Evolutionary conservation across 2,888 invertebrate species (phyloP), one percentile per base, ranked within the genome.

Genomic region (Ormia ochracea): DNA sequence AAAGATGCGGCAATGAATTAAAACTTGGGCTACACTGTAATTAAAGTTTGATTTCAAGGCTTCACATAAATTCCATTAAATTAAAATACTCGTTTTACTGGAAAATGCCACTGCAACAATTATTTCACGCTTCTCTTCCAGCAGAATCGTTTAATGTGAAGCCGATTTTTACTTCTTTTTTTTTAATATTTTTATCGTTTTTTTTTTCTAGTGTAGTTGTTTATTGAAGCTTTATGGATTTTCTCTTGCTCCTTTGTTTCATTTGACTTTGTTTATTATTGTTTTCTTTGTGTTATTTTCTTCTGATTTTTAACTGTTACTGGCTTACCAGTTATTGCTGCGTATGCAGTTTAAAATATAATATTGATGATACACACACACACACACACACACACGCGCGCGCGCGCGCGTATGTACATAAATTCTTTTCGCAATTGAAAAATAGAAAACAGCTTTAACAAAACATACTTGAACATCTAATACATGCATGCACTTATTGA

Each of bases 311-410:
- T 38, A 72, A 43, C 50, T 43, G 61, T 61, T 72, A 33, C 63
- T 56, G 19, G 56, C 14, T 65, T 38, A 12, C 6, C 36, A 17
- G 63, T 38, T 48, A 41, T 41, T 56, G n/a, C 12, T 56, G 36
- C 54, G 26, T 56, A 41, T 56, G 5, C 41, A 28, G 17, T n/a
- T 52, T 26, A 33, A 50, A 52, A 26, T 12, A 26, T 33, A 52
- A 61, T 61, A 72, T 33, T 61, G 54, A 63, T 63, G 72, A 73
- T 33, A 63, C 45, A 10, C n/a, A n/a, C n/a, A n/a, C n/a, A n/a
- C n/a, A n/a, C n/a, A n/a, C n/a, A n/a, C n/a, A n/a, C n/a, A n/a
- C n/a, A n/a, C n/a, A n/a, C n/a, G n/a, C n/a, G n/a, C n/a, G n/a
- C n/a, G n/a, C n/a, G n/a, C n/a, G n/a, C n/a, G n/a, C n/a, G n/a